Percentiles rank a stretch among this genome's conserved stretches.
Conservation (phyloP, 2,888 invertebrate genomes). For the Lissocephala sabroskyi region DNA sequence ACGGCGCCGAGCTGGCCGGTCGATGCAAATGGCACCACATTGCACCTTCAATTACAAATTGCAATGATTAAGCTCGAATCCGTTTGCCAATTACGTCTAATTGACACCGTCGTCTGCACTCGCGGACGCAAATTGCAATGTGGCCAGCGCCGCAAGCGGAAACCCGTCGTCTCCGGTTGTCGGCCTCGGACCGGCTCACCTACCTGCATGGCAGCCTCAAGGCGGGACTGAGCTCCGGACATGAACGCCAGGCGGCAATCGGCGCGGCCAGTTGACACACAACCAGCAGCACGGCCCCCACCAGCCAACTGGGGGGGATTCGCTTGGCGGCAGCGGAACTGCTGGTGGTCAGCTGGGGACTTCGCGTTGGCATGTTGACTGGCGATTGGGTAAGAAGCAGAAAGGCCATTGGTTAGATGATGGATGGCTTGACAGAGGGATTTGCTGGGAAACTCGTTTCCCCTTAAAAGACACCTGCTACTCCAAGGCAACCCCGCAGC, state of each 20-base stretch:
- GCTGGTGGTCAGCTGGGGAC: slow-evolving; percentile 31
- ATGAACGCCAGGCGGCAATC: slow-evolving; percentile 78
- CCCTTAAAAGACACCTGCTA: too few relatives aligned
- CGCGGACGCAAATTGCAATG: slow-evolving; percentile 29
- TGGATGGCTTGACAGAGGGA: too few relatives aligned
- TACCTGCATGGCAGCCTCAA: slow-evolving; percentile 82
- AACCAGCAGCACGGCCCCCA: slow-evolving; percentile 26
- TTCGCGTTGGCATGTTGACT: slow-evolving; percentile 36
- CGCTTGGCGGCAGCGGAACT: too few relatives aligned
- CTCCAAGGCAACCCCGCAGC: too few relatives aligned
- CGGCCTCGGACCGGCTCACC: slow-evolving; percentile 32
- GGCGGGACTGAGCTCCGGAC: slow-evolving; percentile 83
- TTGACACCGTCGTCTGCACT: slow-evolving; percentile 11
- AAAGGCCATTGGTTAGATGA: too few relatives aligned
- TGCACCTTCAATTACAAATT: slow-evolving; percentile 72
- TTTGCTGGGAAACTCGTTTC: too few relatives aligned
- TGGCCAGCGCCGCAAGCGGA: slow-evolving; percentile 42
- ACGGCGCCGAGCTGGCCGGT: slow-evolving; percentile 75
- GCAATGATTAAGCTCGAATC: slow-evolving; percentile 26
- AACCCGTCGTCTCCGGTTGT: slow-evolving; percentile 21
- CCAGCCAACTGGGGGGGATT: too few relatives aligned
- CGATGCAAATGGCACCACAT: slow-evolving; percentile 73
- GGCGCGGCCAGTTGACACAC: slow-evolving; percentile 54
- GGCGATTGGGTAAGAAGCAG: slow-evolving; percentile 16
- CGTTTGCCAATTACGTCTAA: slow-evolving; percentile 36